A percentile compares a stretch with the other conserved stretches of the same genome.
Evolutionary conservation across 2,113 vertebrate species (phyloP).

Genomic region (Aphyosemion australe): DNA sequence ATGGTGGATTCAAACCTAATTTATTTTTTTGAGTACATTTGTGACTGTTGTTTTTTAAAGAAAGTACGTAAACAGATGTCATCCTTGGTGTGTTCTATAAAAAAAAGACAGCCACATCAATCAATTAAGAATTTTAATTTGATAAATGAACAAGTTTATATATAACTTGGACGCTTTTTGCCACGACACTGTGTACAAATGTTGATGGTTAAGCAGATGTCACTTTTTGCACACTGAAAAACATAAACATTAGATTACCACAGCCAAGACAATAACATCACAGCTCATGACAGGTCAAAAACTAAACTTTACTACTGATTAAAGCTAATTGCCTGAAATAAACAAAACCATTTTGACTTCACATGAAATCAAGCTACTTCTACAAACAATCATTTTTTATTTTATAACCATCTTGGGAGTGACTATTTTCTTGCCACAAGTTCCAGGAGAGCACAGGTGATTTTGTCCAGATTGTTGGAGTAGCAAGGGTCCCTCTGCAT

Average conservation of each 20-base stretch:
- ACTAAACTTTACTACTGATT: conserved; percentile 2
- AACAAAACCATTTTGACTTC: background rate
- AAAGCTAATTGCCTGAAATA: conserved; percentile 2
- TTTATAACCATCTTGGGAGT: conserved; percentile 1
- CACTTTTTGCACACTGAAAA: too few relatives aligned
- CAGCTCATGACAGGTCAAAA: background rate
- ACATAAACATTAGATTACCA: background rate
- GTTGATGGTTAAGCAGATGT: background rate
- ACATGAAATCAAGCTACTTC: background rate
- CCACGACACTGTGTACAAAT: background rate
- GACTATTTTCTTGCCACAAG: conserved; percentile 71
- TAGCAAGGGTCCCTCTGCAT: conserved; percentile 31
- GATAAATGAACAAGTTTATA: background rate
- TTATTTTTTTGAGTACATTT: too few relatives aligned
- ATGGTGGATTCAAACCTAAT: background rate
- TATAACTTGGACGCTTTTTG: background rate
- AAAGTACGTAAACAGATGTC: too few relatives aligned
- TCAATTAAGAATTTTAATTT: background rate
- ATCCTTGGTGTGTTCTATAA: background rate
- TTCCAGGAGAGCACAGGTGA: conserved; percentile 78
- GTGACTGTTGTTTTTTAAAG: too few relatives aligned
- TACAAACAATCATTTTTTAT: background rate
- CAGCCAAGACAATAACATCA: background rate
- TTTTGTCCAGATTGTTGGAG: conserved; percentile 75
- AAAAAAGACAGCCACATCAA: background rate